Conservation (phyloP, 2,888 invertebrate genomes). For the Callyntrura guangdongensis region DNA sequence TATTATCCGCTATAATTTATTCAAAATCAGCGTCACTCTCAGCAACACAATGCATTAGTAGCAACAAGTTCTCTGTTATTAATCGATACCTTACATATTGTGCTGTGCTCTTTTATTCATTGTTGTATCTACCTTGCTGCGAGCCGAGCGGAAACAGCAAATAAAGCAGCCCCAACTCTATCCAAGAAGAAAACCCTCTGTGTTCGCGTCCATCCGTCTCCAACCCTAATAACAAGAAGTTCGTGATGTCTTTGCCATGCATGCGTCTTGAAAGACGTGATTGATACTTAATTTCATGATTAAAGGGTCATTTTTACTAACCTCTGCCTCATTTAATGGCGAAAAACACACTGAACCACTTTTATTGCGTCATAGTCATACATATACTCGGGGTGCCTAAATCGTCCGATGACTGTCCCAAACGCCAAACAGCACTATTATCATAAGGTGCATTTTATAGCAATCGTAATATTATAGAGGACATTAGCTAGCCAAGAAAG, state of each 20-base stretch:
- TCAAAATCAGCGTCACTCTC: too few relatives aligned
- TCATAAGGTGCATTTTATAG: not conserved
- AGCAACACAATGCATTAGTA: too few relatives aligned
- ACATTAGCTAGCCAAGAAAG: conserved; percentile 10
- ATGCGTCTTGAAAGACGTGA: conserved; percentile 55
- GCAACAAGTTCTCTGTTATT: not conserved
- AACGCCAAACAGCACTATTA: not conserved
- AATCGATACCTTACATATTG: not conserved
- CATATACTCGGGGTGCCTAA: conserved; percentile 17
- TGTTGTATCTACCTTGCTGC: not conserved
- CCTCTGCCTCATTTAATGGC: conserved; percentile 51
- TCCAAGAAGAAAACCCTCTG: too few relatives aligned
- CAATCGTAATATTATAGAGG: not conserved
- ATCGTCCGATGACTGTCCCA: not conserved
- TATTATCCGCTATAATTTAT: too few relatives aligned
- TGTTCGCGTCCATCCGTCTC: not conserved
- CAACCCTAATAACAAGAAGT: conserved; percentile 16
- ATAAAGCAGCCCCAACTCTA: not conserved
- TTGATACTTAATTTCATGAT: conserved; percentile 68
- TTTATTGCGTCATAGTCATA: conserved; percentile 38
- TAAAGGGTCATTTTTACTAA: conserved; percentile 62
- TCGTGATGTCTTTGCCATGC: conserved; percentile 44
- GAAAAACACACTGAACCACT: conserved; percentile 56
- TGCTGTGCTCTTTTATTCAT: not conserved
- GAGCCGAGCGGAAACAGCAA: conserved; percentile 26